These are phyloP conservation scores for Chalcosyrphus nemorum DNA, from an alignment of 2,888 invertebrate genomes.

Conservation along the genomic window DNA sequence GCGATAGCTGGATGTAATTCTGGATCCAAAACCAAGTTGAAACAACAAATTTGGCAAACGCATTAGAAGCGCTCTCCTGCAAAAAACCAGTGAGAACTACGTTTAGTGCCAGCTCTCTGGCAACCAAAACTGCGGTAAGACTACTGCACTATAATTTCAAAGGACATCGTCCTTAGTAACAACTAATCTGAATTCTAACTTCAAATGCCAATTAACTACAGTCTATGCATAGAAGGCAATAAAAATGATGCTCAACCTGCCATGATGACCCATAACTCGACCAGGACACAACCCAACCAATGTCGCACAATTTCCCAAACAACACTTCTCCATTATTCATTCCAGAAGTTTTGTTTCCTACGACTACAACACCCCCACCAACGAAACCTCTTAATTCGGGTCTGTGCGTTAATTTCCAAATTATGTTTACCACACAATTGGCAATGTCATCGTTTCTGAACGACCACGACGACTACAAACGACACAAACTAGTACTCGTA, in stretches of 20 bases:
- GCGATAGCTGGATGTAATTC: no score
- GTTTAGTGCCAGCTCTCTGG: no score
- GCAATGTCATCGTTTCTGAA: constrained; percentile 32
- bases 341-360: background rate
- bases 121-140: no score
- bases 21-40: no score
- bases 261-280: background rate
- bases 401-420: constrained; percentile 26
- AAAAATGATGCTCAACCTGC: background rate
- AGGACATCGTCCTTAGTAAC: no score
- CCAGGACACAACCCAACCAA: background rate
- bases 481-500: background rate
- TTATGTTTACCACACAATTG: constrained; percentile 52
- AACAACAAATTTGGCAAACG: no score
- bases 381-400: background rate
- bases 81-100: no score
- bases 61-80: no score
- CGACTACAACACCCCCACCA: no score
- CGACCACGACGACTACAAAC: no score
- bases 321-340: constrained; percentile 39
- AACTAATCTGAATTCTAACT: constrained; percentile 16
- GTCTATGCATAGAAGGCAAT: background rate
- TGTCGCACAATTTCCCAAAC: constrained; percentile 2
- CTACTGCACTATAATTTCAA: no score
- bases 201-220: constrained; percentile 8